phyloP scores from a whole-genome alignment of 2,797 vertebrate genomes.

The Menidia menidia region DNA sequence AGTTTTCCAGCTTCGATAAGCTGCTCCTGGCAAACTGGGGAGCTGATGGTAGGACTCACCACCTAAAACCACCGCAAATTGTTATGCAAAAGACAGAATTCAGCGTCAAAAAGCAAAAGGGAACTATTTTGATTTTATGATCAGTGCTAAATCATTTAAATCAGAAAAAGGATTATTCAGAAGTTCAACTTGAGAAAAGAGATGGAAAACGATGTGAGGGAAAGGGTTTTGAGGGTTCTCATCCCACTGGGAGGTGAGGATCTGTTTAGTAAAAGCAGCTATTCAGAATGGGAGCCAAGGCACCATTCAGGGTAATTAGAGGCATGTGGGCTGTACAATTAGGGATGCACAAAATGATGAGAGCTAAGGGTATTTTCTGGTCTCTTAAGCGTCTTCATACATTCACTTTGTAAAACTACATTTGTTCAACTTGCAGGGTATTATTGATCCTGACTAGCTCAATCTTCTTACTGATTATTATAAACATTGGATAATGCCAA shows the following conservation, averaged over 20 bases:
- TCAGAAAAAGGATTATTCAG: neutral
- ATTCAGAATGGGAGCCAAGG: slow-evolving; percentile 43
- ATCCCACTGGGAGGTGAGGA: slow-evolving; percentile 31
- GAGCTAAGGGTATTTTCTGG: slow-evolving; percentile 28
- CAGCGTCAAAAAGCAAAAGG: neutral
- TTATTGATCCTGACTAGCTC: slow-evolving; percentile 5
- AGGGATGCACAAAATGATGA: slow-evolving; percentile 40
- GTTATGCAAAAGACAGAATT: neutral
- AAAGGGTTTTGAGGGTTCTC: slow-evolving; percentile 22
- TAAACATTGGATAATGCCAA: neutral
- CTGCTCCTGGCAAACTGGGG: slow-evolving; percentile 97
- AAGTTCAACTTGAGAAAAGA: neutral
- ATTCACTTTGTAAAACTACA: slow-evolving; percentile 8
- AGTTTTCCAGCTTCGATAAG: slow-evolving; percentile 95
- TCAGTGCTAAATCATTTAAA: neutral
- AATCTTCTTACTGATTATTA: neutral
- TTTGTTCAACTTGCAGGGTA: neutral
- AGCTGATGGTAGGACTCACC: slow-evolving; percentile 97
- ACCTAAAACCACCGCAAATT: slow-evolving; percentile 81
- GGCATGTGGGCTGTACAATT: slow-evolving; percentile 48
- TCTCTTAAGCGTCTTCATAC: slow-evolving; percentile 2
- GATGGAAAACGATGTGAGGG: neutral
- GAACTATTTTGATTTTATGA: no score
- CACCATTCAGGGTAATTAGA: slow-evolving; percentile 60
- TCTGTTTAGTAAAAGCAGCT: slow-evolving; percentile 45